phyloP scores from a whole-genome alignment of 2,797 vertebrate species.

The Xerus rutilus region DNA sequence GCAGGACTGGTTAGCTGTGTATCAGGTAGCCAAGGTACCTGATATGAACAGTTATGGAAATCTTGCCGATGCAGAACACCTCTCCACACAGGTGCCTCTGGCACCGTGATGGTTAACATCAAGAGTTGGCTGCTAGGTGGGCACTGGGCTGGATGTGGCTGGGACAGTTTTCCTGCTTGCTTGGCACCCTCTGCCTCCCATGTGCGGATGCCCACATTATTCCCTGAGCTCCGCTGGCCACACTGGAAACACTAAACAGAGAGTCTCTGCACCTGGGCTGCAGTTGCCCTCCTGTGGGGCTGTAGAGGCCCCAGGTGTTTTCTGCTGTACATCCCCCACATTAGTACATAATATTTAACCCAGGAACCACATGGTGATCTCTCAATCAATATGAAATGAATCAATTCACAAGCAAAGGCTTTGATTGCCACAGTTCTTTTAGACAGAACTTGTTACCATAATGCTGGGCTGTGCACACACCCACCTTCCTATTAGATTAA shows the following conservation, averaged over 20 bases:
- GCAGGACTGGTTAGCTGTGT: background rate
- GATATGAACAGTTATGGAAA: background rate
- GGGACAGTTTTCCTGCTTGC: background rate
- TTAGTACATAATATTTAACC: too few species aligned
- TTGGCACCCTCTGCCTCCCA: background rate
- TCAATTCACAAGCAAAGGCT: background rate
- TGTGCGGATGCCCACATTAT: background rate
- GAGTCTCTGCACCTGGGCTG: background rate
- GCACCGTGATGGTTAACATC: too few species aligned
- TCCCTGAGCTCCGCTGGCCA: background rate
- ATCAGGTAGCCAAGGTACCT: background rate
- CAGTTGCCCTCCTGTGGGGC: too few species aligned
- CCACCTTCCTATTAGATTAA: background rate
- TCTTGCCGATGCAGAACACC: background rate
- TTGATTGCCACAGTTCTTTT: background rate
- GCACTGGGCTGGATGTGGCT: background rate
- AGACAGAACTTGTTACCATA: fast-evolving
- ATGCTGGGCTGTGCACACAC: fast-evolving
- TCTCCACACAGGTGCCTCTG: background rate
- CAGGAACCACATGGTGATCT: background rate
- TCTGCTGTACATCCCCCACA: background rate
- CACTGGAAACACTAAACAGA: background rate
- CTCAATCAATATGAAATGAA: background rate
- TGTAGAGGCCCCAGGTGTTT: background rate
- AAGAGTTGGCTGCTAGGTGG: too few species aligned